Conservation (phyloP, 2,888 invertebrate species). For the Nomada lathburiana region DNA sequence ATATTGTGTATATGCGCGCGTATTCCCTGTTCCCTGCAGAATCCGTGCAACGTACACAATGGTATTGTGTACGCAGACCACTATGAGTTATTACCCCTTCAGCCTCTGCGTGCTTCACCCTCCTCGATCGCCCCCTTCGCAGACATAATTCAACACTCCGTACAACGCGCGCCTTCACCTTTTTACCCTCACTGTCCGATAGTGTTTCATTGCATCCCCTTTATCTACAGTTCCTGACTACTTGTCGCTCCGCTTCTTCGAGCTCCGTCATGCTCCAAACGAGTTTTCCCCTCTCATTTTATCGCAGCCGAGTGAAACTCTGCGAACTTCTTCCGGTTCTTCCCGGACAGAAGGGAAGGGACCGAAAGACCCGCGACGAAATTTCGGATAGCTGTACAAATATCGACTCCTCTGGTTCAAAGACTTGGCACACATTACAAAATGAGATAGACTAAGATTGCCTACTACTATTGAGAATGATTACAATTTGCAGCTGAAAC, state of each 20-base stretch:
- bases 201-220: conserved; percentile 74
- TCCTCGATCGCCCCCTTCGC: conserved; percentile 65
- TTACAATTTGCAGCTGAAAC: background rate
- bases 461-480: background rate
- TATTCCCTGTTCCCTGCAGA: conserved; percentile 79
- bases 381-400: conserved; percentile 49
- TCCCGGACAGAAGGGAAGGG: too few species aligned
- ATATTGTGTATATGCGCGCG: conserved; percentile 31
- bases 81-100: conserved; percentile 82
- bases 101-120: conserved; percentile 73
- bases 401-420: conserved; percentile 15
- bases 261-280: conserved; percentile 1
- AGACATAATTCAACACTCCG: conserved; percentile 82
- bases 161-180: conserved; percentile 69
- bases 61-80: conserved; percentile 81
- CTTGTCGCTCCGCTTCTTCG: conserved; percentile 36
- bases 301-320: conserved; percentile 24
- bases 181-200: conserved; percentile 69
- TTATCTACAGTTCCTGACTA: conserved; percentile 55
- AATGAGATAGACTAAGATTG: background rate
- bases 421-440: background rate
- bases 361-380: background rate
- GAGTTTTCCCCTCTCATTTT: conserved; percentile 2
- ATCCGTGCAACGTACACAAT: conserved; percentile 82
- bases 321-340: conserved; percentile 17